These are phyloP conservation scores for Macaca mulatta DNA, from an alignment of 2,113 vertebrate species.

Conservation along the genomic window DNA sequence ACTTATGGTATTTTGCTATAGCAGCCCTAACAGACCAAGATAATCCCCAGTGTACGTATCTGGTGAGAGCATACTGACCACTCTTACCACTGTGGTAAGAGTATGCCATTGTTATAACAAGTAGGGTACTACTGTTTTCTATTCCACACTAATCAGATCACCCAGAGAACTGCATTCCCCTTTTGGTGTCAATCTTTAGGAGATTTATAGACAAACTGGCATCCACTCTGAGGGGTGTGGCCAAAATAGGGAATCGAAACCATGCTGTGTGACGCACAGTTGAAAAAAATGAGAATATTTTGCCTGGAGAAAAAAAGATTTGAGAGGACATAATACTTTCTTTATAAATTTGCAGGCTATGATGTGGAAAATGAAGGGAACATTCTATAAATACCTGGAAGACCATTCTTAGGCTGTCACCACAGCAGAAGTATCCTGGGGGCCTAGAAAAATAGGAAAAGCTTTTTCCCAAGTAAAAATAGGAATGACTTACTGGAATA, in stretches of 20 bases:
- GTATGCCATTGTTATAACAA: background rate
- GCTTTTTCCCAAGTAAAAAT: background rate
- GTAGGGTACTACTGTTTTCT: background rate
- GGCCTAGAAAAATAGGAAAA: conserved; percentile 10
- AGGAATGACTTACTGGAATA: background rate
- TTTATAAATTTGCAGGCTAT: background rate
- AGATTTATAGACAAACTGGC: background rate
- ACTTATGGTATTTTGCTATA: background rate
- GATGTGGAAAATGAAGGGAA: background rate
- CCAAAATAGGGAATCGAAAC: background rate
- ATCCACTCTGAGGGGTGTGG: background rate
- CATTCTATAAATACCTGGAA: background rate
- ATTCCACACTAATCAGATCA: background rate
- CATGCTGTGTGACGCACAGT: background rate
- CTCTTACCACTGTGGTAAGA: background rate
- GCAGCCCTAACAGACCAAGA: background rate
- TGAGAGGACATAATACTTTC: background rate
- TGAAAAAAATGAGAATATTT: background rate
- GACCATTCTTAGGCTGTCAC: background rate
- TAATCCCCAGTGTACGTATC: background rate
- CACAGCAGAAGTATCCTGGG: background rate
- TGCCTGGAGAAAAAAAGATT: background rate
- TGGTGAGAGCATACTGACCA: background rate
- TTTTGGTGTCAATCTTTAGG: background rate
- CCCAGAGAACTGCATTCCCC: background rate